These are phyloP conservation scores for Caenorhabditis doughertyi DNA, from an alignment of 2,888 invertebrate genomes.

Conservation along the genomic window DNA sequence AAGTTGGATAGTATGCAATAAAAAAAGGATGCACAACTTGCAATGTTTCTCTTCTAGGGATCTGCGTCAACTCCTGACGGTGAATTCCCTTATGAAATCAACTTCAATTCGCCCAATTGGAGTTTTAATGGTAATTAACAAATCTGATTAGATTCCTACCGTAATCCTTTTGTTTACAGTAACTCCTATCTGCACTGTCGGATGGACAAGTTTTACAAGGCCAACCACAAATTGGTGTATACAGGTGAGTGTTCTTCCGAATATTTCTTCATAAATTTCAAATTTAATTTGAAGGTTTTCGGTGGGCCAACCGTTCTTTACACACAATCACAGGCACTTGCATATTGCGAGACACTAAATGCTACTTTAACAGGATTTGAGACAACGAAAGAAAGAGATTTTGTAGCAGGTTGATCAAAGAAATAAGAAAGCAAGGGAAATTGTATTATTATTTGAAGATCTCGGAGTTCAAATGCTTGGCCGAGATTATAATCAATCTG, in stretches of 20 bases:
- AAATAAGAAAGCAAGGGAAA: background rate
- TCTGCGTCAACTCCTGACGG: background rate
- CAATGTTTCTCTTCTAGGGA: background rate
- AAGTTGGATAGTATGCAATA: background rate
- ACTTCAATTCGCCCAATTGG: background rate
- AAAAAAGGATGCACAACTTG: no score
- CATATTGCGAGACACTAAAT: background rate
- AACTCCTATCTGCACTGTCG: background rate
- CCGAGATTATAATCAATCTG: conserved; percentile 13
- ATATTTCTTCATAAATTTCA: background rate
- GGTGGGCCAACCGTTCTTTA: conserved; percentile 2
- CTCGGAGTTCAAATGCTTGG: conserved; percentile 9
- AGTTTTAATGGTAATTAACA: background rate
- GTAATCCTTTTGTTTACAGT: background rate
- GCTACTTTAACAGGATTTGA: conserved; percentile 33
- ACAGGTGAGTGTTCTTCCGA: background rate
- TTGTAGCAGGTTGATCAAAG: conserved; percentile 7
- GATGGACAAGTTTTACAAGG: conserved; percentile 20
- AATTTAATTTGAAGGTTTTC: background rate
- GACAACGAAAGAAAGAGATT: conserved; percentile 19
- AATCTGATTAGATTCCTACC: background rate
- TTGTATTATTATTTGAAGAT: conserved; percentile 1
- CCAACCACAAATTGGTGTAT: conserved; percentile 38
- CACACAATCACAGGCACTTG: background rate
- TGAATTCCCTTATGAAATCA: conserved; percentile 20